A percentile compares a stretch with the other conserved stretches of the same genome.
phyloP scores from a whole-genome alignment of 2,113 vertebrate genomes.

The Nanorana parkeri region DNA sequence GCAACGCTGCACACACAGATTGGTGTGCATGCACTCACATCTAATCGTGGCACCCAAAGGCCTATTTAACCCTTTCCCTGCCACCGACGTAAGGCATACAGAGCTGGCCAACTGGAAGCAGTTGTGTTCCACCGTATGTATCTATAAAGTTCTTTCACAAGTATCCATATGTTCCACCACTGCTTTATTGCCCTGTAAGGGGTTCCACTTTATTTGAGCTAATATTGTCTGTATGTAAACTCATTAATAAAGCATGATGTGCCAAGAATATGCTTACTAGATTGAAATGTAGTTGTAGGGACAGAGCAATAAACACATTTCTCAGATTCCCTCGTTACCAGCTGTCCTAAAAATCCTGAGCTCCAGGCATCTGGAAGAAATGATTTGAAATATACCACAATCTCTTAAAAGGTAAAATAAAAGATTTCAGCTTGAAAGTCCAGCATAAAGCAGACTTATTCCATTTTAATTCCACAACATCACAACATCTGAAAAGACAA shows the following conservation, averaged over 20 bases:
- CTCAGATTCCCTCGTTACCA: constrained; percentile 31
- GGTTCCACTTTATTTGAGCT: not conserved
- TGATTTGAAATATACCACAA: constrained; percentile 1
- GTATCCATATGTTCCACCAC: too few species aligned
- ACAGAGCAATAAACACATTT: constrained; percentile 35
- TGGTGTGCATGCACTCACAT: too few species aligned
- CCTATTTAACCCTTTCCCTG: too few species aligned
- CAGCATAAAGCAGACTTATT: not conserved
- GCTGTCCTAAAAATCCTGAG: constrained; percentile 25
- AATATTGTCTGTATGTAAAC: constrained; percentile 1
- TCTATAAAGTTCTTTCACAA: too few species aligned
- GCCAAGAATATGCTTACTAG: constrained; percentile 22
- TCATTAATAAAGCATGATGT: constrained; percentile 17
- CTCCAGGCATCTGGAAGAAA: constrained; percentile 41
- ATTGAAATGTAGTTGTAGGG: constrained; percentile 25
- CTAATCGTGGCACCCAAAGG: too few species aligned
- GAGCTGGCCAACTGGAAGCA: too few species aligned
- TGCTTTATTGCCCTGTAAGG: not conserved
- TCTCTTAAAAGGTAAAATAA: not conserved
- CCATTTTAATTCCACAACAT: not conserved
- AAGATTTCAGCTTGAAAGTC: not conserved
- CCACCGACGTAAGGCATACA: too few species aligned
- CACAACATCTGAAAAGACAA: constrained; percentile 31
- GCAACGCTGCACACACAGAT: too few species aligned
- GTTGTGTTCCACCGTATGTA: too few species aligned